Conservation (phyloP, 1,140 invertebrate species). For the Monochamus saltuarius region DNA sequence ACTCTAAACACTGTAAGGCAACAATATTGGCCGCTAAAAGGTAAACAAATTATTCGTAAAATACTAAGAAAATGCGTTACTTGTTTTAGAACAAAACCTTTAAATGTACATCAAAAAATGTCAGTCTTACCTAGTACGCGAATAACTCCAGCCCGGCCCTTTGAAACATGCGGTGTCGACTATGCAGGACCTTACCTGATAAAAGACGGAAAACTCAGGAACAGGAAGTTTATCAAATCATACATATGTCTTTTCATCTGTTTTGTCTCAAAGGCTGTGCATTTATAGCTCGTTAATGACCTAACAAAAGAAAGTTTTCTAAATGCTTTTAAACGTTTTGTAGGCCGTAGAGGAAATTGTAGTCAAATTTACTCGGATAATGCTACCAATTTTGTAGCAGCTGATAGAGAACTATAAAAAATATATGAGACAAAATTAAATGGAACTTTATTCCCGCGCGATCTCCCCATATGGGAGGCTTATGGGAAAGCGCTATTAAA, state of each 20-base stretch:
- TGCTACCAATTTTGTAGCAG: slow-evolving; percentile 11
- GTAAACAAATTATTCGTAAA: no score
- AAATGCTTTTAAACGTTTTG: slow-evolving; percentile 44
- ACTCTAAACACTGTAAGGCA: slow-evolving; percentile 11
- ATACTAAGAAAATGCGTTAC: no score
- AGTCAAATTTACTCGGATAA: slow-evolving; percentile 30
- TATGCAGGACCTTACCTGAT: no score
- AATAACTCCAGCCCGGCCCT: slow-evolving; percentile 31
- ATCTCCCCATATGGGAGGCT: no score
- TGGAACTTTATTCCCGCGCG: no score
- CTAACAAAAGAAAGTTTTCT: slow-evolving; percentile 33
- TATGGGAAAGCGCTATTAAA: no score
- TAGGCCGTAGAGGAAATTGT: slow-evolving; percentile 36
- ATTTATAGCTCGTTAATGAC: slow-evolving; percentile 42
- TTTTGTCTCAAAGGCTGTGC: slow-evolving; percentile 34
- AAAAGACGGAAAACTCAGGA: slow-evolving; percentile 33
- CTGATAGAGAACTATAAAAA: slow-evolving; percentile 2
- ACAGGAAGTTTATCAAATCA: slow-evolving; percentile 28
- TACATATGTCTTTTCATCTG: slow-evolving; percentile 26
- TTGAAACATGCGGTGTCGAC: no score
- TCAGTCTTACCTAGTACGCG: no score
- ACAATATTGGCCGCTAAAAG: slow-evolving; percentile 21
- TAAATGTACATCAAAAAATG: no score
- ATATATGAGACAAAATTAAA: no score
- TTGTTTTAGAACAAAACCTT: no score